A percentile compares a stretch with the other conserved stretches of the same genome.
These are phyloP conservation scores for Venturia canescens DNA, from an alignment of 1,140 invertebrate species.

Conservation along the genomic window DNA sequence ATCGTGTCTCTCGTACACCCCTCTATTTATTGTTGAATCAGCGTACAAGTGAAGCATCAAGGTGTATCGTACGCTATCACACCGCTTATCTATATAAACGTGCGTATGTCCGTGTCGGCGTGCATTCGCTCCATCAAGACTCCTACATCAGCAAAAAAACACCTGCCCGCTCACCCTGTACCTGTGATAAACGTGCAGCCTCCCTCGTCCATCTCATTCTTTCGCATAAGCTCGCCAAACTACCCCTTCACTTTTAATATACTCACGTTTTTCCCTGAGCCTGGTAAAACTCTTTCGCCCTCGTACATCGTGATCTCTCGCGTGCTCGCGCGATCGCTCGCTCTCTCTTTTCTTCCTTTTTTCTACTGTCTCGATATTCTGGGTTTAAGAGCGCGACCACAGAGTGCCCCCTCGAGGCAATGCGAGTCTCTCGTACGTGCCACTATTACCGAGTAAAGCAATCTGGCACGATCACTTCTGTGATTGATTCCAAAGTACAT, in stretches of 20 bases:
- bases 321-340: slow-evolving; percentile 11
- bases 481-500: slow-evolving; percentile 32
- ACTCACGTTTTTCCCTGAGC: slow-evolving; percentile 33
- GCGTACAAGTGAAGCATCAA: slow-evolving; percentile 7
- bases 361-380: slow-evolving; percentile 27
- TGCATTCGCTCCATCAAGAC: not conserved
- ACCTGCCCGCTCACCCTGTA: not conserved
- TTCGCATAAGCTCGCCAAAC: slow-evolving; percentile 2
- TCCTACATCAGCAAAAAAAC: not conserved
- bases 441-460: slow-evolving; percentile 36
- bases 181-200: not conserved
- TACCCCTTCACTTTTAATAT: slow-evolving; percentile 11
- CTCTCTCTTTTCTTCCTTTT: not conserved
- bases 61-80: slow-evolving; percentile 23
- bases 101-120: not conserved
- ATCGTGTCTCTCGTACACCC: not conserved
- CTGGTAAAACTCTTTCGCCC: not conserved
- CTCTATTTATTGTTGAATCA: slow-evolving; percentile 19
- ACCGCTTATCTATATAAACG: not conserved
- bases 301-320: not conserved
- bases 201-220: slow-evolving; percentile 4
- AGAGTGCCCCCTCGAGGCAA: slow-evolving; percentile 35
- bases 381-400: slow-evolving; percentile 40
- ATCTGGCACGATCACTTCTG: slow-evolving; percentile 23
- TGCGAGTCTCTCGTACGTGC: slow-evolving; percentile 35